phyloP scores from a whole-genome alignment of 2,797 vertebrate genomes.

The Gambelia wislizenii region DNA sequence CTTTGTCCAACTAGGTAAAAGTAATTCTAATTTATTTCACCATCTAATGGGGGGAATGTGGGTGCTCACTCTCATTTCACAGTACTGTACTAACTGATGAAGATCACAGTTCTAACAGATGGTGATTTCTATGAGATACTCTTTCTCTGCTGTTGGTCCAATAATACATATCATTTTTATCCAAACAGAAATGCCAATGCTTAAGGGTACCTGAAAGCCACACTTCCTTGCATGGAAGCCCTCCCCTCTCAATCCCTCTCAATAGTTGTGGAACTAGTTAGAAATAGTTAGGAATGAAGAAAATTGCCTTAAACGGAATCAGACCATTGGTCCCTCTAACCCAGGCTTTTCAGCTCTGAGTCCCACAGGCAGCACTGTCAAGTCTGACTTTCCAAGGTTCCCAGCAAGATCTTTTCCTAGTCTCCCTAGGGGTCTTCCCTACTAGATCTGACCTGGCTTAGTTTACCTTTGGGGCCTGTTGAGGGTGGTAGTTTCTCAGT shows the following conservation, averaged over 20 bases:
- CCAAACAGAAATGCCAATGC: not conserved
- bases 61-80: not conserved
- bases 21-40: not conserved
- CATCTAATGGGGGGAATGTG: too few species aligned
- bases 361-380: too few species aligned
- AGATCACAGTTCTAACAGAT: not conserved
- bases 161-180: not conserved
- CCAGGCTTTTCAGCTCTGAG: too few species aligned
- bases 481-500: not conserved
- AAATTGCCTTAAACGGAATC: not conserved
- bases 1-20: not conserved
- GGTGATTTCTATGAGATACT: too few species aligned
- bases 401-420: too few species aligned
- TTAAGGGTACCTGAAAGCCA: not conserved
- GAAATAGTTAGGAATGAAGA: not conserved
- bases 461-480: not conserved
- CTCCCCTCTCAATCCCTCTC: not conserved
- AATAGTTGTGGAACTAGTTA: not conserved
- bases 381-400: too few species aligned
- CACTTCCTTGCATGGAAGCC: not conserved
- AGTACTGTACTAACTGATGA: not conserved
- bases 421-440: too few species aligned
- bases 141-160: not conserved
- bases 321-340: too few species aligned
- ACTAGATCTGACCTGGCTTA: too few species aligned